Conservation (phyloP, 1,140 invertebrate species). For the Lycorma delicatula region DNA sequence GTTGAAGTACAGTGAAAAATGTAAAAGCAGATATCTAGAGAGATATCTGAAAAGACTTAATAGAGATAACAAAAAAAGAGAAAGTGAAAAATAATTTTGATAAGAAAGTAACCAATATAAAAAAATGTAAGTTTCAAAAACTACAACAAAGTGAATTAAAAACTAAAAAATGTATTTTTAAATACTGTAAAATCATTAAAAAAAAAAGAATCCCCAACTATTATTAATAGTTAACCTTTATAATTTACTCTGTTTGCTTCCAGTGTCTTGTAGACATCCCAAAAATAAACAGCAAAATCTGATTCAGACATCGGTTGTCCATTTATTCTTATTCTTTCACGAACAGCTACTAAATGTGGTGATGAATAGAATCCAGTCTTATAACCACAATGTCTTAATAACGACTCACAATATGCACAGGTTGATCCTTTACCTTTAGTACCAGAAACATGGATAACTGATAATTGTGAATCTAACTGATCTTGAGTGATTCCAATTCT, state of each 20-base stretch:
- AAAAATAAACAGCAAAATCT: slow-evolving; percentile 75
- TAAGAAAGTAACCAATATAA: too few species aligned
- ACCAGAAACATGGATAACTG: slow-evolving; percentile 88
- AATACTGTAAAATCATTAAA: too few species aligned
- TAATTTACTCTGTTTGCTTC: slow-evolving; percentile 35
- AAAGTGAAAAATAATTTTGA: too few species aligned
- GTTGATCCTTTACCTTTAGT: slow-evolving; percentile 96
- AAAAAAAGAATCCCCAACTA: too few species aligned
- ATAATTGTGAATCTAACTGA: slow-evolving; percentile 53
- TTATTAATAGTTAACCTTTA: slow-evolving; percentile 1
- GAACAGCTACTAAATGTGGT: slow-evolving; percentile 84
- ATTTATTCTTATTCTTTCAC: slow-evolving; percentile 88
- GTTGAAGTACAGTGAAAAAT: too few species aligned
- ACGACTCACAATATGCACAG: slow-evolving; percentile 85
- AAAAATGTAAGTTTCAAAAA: too few species aligned
- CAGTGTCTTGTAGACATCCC: slow-evolving; percentile 64
- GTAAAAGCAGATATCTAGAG: too few species aligned
- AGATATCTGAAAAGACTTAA: too few species aligned
- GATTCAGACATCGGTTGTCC: slow-evolving; percentile 65
- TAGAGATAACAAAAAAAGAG: too few species aligned
- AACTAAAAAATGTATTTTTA: too few species aligned
- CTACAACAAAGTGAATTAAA: too few species aligned
- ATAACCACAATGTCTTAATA: slow-evolving; percentile 74
- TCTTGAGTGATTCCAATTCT: slow-evolving; percentile 55
- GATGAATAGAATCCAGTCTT: slow-evolving; percentile 94